phyloP scores from a whole-genome alignment of 2,797 vertebrate genomes.

The Siniperca undulata region DNA sequence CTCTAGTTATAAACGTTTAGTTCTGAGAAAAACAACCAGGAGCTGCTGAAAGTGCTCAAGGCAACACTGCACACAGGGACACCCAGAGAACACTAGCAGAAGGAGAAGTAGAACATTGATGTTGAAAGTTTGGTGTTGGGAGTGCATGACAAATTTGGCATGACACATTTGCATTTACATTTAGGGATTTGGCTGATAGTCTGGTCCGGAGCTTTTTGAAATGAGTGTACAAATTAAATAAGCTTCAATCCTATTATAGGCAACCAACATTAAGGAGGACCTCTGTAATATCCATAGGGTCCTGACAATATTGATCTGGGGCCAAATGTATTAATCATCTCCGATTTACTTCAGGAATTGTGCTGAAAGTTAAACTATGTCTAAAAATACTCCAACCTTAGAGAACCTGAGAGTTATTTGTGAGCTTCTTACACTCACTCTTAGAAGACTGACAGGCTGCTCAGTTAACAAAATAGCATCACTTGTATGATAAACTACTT shows the following conservation, averaged over 20 bases:
- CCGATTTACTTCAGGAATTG: neutral
- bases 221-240: neutral
- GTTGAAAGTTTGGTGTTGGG: conserved; percentile 22
- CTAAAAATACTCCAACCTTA: neutral
- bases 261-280: neutral
- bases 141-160: neutral
- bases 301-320: neutral
- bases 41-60: conserved; percentile 33
- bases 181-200: neutral
- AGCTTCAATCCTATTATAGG: neutral
- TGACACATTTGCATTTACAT: conserved; percentile 22
- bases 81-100: conserved; percentile 22
- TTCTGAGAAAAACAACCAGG: conserved; percentile 59
- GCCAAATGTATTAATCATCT: neutral
- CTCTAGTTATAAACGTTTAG: conserved; percentile 65
- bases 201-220: conserved; percentile 1
- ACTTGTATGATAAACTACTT: neutral
- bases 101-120: conserved; percentile 19
- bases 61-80: conserved; percentile 12
- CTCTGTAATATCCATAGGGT: neutral
- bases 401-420: neutral
- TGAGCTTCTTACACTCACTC: neutral
- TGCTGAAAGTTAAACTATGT: conserved; percentile 1
- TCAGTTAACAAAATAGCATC: neutral
- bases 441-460: neutral